Conservation (phyloP, 2,888 invertebrate genomes). For the Cetonia aurata region DNA sequence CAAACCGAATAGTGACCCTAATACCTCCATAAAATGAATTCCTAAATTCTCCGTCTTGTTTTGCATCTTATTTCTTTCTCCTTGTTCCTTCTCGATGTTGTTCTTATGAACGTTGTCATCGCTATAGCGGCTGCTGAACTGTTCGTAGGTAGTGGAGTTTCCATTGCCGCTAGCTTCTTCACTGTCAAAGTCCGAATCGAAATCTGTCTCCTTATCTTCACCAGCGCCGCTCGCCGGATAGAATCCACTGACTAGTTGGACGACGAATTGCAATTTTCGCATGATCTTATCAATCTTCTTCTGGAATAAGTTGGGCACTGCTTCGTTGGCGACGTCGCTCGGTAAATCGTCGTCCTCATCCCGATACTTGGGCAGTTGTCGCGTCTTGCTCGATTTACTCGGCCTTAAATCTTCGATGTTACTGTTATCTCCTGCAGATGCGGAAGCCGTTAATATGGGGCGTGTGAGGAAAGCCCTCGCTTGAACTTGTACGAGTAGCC, state of each 20-base stretch:
- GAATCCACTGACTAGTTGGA: constrained; percentile 37
- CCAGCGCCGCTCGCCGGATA: not conserved
- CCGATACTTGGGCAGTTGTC: constrained; percentile 24
- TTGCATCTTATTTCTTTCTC: not conserved
- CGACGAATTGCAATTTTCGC: constrained; percentile 49
- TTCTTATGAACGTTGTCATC: not conserved
- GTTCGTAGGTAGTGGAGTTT: not conserved
- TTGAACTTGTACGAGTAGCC: constrained; percentile 15
- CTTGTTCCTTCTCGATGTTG: not conserved
- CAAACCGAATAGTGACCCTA: constrained; percentile 58
- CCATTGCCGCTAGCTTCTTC: constrained; percentile 2
- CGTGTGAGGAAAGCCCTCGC: constrained; percentile 41
- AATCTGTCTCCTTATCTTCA: constrained; percentile 29
- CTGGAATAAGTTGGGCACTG: constrained; percentile 45
- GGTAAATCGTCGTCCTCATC: constrained; percentile 28
- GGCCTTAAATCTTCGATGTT: constrained; percentile 41
- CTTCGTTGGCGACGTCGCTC: constrained; percentile 42
- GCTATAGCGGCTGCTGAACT: not conserved
- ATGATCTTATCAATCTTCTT: constrained; percentile 50
- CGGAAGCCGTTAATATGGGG: constrained; percentile 9
- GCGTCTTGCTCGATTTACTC: constrained; percentile 4
- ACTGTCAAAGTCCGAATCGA: constrained; percentile 35
- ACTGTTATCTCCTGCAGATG: not conserved
- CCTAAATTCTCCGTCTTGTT: constrained; percentile 50
- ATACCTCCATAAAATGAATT: constrained; percentile 58